These are phyloP conservation scores for Pterostichus madidus DNA, from an alignment of 2,888 invertebrate species.

Conservation along the genomic window DNA sequence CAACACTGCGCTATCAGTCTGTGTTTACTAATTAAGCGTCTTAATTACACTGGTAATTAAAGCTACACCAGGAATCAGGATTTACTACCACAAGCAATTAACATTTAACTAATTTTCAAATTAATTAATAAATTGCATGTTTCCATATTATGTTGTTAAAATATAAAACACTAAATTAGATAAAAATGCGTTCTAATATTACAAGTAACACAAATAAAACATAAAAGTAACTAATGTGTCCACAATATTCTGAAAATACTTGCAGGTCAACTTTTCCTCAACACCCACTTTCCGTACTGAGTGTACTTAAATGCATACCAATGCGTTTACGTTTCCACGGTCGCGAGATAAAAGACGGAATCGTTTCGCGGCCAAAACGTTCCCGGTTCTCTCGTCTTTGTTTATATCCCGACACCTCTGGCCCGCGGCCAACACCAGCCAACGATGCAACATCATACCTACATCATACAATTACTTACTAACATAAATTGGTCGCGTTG, in stretches of 20 bases:
- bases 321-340: constrained; percentile 43
- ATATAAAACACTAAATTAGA: background rate
- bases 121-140: background rate
- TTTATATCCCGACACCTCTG: background rate
- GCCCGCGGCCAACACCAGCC: background rate
- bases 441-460: background rate
- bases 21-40: constrained; percentile 24
- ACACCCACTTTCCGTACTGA: background rate
- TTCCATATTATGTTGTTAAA: background rate
- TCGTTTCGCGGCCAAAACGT: constrained; percentile 23
- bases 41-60: constrained; percentile 45
- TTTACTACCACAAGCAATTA: background rate
- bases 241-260: no score
- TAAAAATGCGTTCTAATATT: background rate
- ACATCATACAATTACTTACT: background rate
- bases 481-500: no score
- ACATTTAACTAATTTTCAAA: background rate
- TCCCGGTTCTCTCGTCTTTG: constrained; percentile 1
- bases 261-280: no score
- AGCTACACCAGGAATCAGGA: constrained; percentile 19
- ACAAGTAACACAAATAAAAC: no score
- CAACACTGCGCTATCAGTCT: constrained; percentile 10
- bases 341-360: constrained; percentile 29
- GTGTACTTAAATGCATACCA: constrained; percentile 23
- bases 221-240: no score